Conservation (phyloP, 1,140 invertebrate species). For the Ladona fulva region DNA sequence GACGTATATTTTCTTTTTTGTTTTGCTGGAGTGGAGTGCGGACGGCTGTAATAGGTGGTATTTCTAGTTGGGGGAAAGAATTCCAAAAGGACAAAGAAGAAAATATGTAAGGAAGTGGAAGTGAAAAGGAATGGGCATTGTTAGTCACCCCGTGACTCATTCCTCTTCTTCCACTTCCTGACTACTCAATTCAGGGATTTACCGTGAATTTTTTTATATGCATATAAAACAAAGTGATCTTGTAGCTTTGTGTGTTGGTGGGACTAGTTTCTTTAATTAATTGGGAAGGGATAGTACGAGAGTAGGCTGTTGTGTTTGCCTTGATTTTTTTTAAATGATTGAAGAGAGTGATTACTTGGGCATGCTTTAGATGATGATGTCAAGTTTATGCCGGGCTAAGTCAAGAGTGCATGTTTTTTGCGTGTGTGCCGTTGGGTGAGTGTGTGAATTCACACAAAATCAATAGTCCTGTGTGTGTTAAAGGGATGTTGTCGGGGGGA, state of each 20-base stretch:
- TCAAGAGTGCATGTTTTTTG: neutral
- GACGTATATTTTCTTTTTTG: neutral
- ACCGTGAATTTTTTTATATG: slow-evolving; percentile 13
- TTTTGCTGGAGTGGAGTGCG: neutral
- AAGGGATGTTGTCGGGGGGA: neutral
- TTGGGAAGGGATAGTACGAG: slow-evolving; percentile 2
- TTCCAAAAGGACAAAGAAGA: neutral
- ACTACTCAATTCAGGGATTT: slow-evolving; percentile 14
- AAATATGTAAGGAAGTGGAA: neutral
- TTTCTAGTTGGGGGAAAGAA: neutral
- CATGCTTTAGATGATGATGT: neutral
- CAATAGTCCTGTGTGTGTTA: neutral
- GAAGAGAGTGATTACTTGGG: neutral
- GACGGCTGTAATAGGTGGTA: neutral
- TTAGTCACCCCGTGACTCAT: neutral
- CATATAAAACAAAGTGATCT: slow-evolving; percentile 14
- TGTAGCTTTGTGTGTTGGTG: slow-evolving; percentile 13
- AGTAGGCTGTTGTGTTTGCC: neutral
- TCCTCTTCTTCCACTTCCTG: neutral
- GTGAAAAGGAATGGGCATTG: neutral
- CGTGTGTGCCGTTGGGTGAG: neutral
- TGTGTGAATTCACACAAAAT: too few relatives aligned
- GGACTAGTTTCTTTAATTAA: neutral
- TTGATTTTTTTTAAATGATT: neutral
- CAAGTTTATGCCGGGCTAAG: neutral